Conservation (phyloP, 2,888 invertebrate genomes). For the Caenorhabditis sp. region DNA sequence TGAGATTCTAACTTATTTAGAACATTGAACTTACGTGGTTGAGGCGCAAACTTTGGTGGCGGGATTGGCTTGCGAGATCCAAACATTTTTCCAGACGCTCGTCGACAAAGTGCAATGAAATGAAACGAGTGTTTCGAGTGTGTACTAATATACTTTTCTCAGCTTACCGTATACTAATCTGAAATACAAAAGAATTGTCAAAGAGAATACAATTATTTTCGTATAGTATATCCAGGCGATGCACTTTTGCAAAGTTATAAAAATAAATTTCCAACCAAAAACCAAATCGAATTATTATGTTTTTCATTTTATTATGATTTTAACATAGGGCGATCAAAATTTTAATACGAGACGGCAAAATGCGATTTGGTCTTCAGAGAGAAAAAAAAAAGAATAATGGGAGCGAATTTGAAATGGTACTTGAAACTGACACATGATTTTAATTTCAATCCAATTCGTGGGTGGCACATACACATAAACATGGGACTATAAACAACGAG, state of each 20-base stretch:
- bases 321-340: not conserved
- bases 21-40: slow-evolving; percentile 10
- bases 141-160: not conserved
- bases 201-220: not conserved
- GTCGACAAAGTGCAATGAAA: not conserved
- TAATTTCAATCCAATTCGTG: not conserved
- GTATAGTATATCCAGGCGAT: not conserved
- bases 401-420: not conserved
- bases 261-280: not conserved
- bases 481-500: not conserved
- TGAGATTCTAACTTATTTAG: too few relatives aligned
- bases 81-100: not conserved
- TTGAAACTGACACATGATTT: not conserved
- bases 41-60: slow-evolving; percentile 32
- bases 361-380: not conserved
- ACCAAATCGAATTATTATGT: not conserved
- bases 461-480: not conserved
- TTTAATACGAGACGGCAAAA: not conserved
- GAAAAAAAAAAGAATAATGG: not conserved
- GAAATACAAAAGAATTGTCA: not conserved
- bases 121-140: not conserved
- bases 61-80: slow-evolving; percentile 13
- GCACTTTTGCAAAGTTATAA: not conserved
- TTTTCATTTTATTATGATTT: not conserved
- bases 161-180: not conserved